A percentile compares a stretch with the other conserved stretches of the same genome.
Evolutionary conservation across 2,113 vertebrate genomes (phyloP).

Genomic region (Hyla sarda): DNA sequence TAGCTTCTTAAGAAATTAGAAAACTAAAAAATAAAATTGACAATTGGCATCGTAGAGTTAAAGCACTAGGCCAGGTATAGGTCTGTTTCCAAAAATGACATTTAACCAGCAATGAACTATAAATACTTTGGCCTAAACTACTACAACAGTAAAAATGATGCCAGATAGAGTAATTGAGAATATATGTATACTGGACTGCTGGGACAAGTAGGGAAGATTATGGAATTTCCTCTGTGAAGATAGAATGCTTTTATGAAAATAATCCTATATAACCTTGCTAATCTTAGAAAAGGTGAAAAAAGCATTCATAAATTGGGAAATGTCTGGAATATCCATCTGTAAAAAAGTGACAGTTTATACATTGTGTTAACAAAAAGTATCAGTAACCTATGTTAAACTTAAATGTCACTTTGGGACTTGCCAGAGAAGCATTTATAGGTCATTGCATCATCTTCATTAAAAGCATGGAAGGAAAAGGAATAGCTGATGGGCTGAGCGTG

Average conservation of each 20-base stretch:
- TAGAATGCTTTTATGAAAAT: slow-evolving; percentile 17
- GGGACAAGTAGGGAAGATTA: neutral
- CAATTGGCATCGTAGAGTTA: too few species aligned
- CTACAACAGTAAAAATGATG: neutral
- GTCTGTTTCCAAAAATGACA: too few species aligned
- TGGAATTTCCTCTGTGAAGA: neutral
- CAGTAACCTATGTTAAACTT: slow-evolving; percentile 23
- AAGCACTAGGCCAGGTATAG: too few species aligned
- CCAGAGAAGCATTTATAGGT: slow-evolving; percentile 15
- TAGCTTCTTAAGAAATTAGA: too few species aligned
- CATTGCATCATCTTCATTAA: slow-evolving; percentile 10
- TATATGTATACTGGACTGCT: neutral
- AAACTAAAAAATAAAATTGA: too few species aligned
- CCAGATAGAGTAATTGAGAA: neutral
- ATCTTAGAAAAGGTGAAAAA: slow-evolving; percentile 40
- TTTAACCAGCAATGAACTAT: neutral
- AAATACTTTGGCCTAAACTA: neutral
- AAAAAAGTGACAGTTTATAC: slow-evolving; percentile 19
- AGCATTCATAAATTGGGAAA: slow-evolving; percentile 32
- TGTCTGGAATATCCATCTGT: slow-evolving; percentile 28
- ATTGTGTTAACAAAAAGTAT: slow-evolving; percentile 42
- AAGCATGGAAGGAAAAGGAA: neutral
- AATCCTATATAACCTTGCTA: slow-evolving; percentile 19
- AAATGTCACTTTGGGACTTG: slow-evolving; percentile 28
- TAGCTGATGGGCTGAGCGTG: neutral